A percentile compares a stretch with the other conserved stretches of the same genome.
Conservation (phyloP, 2,113 vertebrate species). For the Cairina moschata region DNA sequence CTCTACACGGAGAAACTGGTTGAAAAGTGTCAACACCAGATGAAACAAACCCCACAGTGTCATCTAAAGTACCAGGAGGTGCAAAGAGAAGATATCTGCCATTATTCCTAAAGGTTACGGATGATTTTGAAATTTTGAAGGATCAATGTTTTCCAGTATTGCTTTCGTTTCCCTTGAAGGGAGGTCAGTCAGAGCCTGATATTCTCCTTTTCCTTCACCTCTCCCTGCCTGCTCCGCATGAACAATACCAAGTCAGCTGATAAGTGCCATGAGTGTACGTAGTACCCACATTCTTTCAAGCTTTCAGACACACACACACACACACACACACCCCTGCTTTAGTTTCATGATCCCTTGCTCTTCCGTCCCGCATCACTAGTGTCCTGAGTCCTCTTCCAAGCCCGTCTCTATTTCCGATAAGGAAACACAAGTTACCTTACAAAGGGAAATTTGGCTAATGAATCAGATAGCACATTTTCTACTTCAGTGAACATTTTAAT, state of each 20-base stretch:
- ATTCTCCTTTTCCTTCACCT: not conserved
- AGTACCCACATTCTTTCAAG: not conserved
- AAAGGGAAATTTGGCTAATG: slow-evolving; percentile 60
- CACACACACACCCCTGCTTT: not conserved
- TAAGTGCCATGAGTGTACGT: not conserved
- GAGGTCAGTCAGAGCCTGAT: not conserved
- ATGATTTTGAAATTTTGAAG: not conserved
- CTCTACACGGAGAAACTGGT: not conserved
- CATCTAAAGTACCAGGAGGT: not conserved
- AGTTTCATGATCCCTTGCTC: not conserved
- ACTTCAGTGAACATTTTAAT: slow-evolving; percentile 74
- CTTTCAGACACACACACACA: not conserved
- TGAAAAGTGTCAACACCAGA: not conserved
- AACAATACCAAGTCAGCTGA: accelerated
- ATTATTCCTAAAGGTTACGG: not conserved
- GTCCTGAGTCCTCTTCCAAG: not conserved
- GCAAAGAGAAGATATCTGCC: not conserved
- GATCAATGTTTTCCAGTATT: not conserved
- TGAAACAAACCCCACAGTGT: not conserved
- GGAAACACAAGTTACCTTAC: not conserved
- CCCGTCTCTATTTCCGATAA: not conserved
- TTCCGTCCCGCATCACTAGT: not conserved
- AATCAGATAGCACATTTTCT: slow-evolving; percentile 65
- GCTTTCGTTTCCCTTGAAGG: not conserved
- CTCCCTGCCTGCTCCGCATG: not conserved